A percentile compares a stretch with the other conserved stretches of the same genome.
Conservation (phyloP, 2,888 invertebrate species). For the Oithona nana region DNA sequence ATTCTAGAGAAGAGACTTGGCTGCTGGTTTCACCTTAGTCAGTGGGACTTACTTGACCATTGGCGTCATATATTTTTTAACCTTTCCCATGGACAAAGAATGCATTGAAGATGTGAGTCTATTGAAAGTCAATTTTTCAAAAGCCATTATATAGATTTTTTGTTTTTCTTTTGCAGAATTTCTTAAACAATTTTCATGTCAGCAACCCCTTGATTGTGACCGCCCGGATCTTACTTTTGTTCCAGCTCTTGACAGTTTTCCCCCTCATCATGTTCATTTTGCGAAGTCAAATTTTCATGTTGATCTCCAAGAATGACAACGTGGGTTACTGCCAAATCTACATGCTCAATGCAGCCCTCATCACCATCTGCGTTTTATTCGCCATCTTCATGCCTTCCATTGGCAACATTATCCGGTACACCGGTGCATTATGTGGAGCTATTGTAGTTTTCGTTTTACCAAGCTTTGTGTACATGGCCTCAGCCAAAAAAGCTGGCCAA, state of each 20-base stretch:
- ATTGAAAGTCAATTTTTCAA: too few species aligned
- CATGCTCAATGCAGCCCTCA: constrained; percentile 40
- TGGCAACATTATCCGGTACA: constrained; percentile 63
- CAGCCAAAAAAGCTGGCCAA: not conserved
- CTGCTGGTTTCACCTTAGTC: constrained; percentile 42
- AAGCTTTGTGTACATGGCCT: constrained; percentile 51
- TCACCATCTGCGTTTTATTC: constrained; percentile 53
- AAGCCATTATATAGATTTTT: too few species aligned
- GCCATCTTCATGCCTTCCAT: constrained; percentile 67
- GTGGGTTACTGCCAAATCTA: not conserved
- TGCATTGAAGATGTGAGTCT: constrained; percentile 80
- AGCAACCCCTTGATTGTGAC: constrained; percentile 58
- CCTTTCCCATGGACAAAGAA: constrained; percentile 62
- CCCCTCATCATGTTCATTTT: constrained; percentile 68
- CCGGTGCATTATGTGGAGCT: constrained; percentile 45
- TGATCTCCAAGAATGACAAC: constrained; percentile 22
- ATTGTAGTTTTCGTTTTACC: constrained; percentile 72
- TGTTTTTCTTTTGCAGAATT: too few species aligned
- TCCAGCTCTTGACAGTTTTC: constrained; percentile 71
- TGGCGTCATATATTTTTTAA: constrained; percentile 56
- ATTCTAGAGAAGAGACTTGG: not conserved
- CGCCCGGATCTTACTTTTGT: constrained; percentile 58
- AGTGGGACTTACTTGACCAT: constrained; percentile 60
- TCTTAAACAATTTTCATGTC: constrained; percentile 67
- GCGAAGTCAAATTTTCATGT: constrained; percentile 42